Evolutionary conservation across 2,888 invertebrate species (phyloP), one percentile per base, ranked within the genome.

Genomic region (Ceratothoa steindachneri): DNA sequence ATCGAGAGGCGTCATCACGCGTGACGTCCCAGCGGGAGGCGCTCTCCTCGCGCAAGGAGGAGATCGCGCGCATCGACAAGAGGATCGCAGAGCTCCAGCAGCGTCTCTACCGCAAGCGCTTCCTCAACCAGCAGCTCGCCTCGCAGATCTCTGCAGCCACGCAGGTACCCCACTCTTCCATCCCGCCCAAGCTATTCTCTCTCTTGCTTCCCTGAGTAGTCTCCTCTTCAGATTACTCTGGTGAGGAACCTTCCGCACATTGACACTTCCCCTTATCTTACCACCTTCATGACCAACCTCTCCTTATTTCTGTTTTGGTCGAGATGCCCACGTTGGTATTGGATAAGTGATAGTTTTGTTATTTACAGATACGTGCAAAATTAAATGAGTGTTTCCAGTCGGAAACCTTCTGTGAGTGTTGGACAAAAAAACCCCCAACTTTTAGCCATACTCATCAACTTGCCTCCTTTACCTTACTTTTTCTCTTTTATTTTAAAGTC

Each of bases 41-140:
- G 60, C 86, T 97, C 82, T 91, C 91, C 72, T 92, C 93, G 81
- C 87, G 93, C 67, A 94, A 95, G 83, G 93, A 94, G 81, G 96
- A 97, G 86, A 90, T 96, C 88, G 89, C 92, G 73, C 90, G 92
- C 82, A 94, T 97, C 83, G 97, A 97, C 86, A 90, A 93, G 82
- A 88, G 95, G 82, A 97, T 97, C 83, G 93, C 93, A 55, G 96
- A 97, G 84, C 88, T 97, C 69, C 96, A 97, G 84, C 93, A 93
- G 81, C 88, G 97, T 69, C 86, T 97, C 81, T 92, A 95, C 82
- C 89, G 94, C 81, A 95, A 95, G 84, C 88, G 95, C 80, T 89
- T 93, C 74, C 88, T 94, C 81, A 95, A 95, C 85, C 89, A 90
- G 82, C 90, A 90, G 82, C 85, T 90, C 83, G 88, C 89, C 75